A percentile compares a stretch with the other conserved stretches of the same genome.
These are phyloP conservation scores for Lumbricus terrestris DNA, from an alignment of 2,888 invertebrate species.

Conservation along the genomic window DNA sequence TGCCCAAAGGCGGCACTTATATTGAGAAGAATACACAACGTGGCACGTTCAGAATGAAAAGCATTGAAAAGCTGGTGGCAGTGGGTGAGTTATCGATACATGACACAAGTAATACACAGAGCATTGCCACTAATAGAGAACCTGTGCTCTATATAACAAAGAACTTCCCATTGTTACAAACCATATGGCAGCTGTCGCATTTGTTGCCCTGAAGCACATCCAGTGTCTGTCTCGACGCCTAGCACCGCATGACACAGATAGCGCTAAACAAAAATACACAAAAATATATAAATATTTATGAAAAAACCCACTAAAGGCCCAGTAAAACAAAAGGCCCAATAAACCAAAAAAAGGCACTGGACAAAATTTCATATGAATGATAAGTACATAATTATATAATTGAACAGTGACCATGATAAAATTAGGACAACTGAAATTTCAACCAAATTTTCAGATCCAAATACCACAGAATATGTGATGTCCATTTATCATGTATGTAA, in stretches of 20 bases:
- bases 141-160: not conserved
- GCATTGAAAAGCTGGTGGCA: not conserved
- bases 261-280: not conserved
- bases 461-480: not conserved
- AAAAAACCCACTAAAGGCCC: not conserved
- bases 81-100: not conserved
- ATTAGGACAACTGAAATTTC: not conserved
- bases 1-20: not conserved
- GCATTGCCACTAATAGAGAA: not conserved
- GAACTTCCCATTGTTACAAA: slow-evolving; percentile 10
- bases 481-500: no score
- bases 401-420: not conserved
- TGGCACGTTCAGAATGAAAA: not conserved
- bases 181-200: slow-evolving; percentile 17
- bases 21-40: not conserved
- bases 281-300: not conserved
- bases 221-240: slow-evolving; percentile 31
- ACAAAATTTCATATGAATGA: no score
- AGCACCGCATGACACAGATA: slow-evolving; percentile 23
- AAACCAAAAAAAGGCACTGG: no score
- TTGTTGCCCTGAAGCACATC: slow-evolving; percentile 19
- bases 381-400: no score
- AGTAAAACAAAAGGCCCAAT: no score
- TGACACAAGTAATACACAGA: not conserved
- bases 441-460: not conserved